These are phyloP conservation scores for Bufo gargarizans DNA, from an alignment of 2,113 vertebrate genomes.

Conservation along the genomic window DNA sequence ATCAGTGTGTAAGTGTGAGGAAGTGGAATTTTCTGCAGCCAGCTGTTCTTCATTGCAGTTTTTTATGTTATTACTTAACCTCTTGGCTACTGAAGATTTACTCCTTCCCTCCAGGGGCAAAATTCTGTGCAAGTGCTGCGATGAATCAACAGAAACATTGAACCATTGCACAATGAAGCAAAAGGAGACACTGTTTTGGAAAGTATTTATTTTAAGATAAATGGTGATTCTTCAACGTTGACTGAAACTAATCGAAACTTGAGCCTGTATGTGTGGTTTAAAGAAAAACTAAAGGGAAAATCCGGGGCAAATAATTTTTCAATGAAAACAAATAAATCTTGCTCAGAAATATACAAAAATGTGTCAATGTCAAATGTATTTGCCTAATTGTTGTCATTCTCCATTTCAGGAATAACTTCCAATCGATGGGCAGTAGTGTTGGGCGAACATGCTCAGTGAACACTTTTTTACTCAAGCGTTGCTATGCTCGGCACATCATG, in stretches of 20 bases:
- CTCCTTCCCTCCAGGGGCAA: constrained; percentile 18
- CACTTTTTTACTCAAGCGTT: no score
- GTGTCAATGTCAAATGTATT: no score
- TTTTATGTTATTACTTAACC: constrained; percentile 43
- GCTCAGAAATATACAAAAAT: no score
- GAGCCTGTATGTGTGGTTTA: background rate
- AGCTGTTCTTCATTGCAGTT: constrained; percentile 36
- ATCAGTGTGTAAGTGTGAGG: constrained; percentile 21
- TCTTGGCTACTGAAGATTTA: constrained; percentile 47
- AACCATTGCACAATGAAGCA: constrained; percentile 30
- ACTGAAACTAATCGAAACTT: constrained; percentile 9
- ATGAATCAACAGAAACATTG: constrained; percentile 32
- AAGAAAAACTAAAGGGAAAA: background rate
- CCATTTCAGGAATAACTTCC: no score
- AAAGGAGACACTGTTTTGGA: background rate
- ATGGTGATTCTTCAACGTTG: background rate
- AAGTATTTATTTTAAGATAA: constrained; percentile 25
- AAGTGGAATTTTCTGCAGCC: constrained; percentile 20
- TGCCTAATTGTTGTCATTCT: no score
- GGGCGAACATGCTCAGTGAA: no score
- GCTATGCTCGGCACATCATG: no score
- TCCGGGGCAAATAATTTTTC: background rate
- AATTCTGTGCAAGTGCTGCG: constrained; percentile 9
- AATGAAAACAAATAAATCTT: background rate
- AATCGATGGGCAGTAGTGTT: no score